Evolutionary conservation across 1,140 invertebrate species (phyloP), one percentile per base, ranked within the genome.

Genomic region (Drosophila orosa): DNA sequence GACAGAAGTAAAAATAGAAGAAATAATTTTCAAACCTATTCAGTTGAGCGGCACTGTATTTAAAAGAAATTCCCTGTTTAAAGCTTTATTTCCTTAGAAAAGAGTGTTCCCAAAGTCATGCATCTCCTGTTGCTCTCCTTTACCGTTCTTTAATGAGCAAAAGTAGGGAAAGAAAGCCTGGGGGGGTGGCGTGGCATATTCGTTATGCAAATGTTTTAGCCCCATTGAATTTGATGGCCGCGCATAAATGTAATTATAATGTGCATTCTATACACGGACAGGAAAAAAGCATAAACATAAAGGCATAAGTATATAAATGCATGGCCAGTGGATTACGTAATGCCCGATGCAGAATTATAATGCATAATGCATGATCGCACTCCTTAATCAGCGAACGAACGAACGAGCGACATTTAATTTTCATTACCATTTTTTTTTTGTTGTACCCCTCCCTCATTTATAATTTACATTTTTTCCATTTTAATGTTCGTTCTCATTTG

Each of bases 161-260:
- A 27, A 17, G 37, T 3, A 31, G 17, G n/a, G 2, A 15, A 29
- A 3, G 24, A 25, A 19, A 10, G 24, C 27, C 12, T 10, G 24
- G 7, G 1, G 8, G 9, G n/a, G 3, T 25, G 31, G 27, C 5
- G 31, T 25, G 24, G 40, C n/a, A 13, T 35, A 13, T 35, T 44
- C 62, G 66, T 71, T 84, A 69, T 78, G 79, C 69, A 84, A 82
- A 82, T 82, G 75, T 69, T 67, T 61, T 74, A 83, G 80, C 52
- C 40, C 80, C 80, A 82, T 82, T 82, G 75, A 74, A 79, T 80
- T 84, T 82, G 69, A 82, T 82, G 80, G 76, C 37, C 80, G 69
- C 42, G 50, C 62, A 84, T 84, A 79, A 82, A 83, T 82, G 80
- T 84, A 82, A 84, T 82, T 82, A 82, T 83, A 67, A 74, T 79